Evolutionary conservation across 2,888 invertebrate genomes (phyloP), one percentile per base, ranked within the genome.

Genomic region (Scotopteryx bipunctaria): DNA sequence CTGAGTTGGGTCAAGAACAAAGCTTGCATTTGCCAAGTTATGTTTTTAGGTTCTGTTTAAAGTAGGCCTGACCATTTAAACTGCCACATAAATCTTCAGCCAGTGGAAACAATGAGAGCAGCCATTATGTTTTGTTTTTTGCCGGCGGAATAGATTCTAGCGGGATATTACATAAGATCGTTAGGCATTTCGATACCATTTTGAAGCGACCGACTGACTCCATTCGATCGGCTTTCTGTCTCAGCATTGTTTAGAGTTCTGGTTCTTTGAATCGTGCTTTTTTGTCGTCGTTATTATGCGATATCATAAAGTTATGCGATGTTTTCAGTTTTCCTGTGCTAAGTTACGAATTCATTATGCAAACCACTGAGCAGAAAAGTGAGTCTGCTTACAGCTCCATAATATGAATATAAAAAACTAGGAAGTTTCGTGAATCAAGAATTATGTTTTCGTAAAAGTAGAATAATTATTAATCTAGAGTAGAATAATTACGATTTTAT

Each of bases 61-160:
- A 81, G 76, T 79, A 79, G 78, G 75, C 70, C 70, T 71, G 76
- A 68, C 73, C 74, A 76, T 82, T 85, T 75, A 70, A 78, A 73
- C 78, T 73, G 82, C 82, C 87, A 76, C 88, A 89, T 89, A 89
- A 89, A 89, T 90, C 81, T 78, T 71, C 47, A 60, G 71, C 71
- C 78, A 76, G 70, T 73, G 77, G 78, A 81, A 86, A 87, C 83
- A 86, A 86, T 85, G 81, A 80, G 79, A 74, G 58, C 76, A 69
- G 71, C 69, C 75, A 69, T 76, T 76, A 64, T 70, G 71, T 75
- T 74, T 72, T 69, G 63, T 73, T 78, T 75, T 78, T 79, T 67
- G 69, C 58, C 47, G 62, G 57, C 55, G 61, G 69, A 75, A 77
- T 76, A 74, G 74, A 72, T 57, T 59, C 67, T 76, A 81, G 76